Conservation (phyloP, 2,113 vertebrate genomes). For the Antechinus flavipes region DNA sequence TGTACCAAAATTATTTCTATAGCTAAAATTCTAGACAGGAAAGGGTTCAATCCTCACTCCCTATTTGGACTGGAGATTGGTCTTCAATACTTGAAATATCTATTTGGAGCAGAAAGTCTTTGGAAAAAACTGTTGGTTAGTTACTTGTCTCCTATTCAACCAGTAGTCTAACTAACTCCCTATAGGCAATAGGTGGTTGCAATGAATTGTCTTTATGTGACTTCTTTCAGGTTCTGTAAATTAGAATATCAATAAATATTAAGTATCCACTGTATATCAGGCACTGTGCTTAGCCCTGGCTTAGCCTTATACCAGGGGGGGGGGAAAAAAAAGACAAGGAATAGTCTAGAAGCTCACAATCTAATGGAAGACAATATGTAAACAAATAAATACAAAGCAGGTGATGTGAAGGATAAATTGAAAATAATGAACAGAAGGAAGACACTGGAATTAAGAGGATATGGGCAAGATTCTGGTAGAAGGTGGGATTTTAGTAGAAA, state of each 20-base stretch:
- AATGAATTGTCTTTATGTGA: background rate
- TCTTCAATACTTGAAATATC: background rate
- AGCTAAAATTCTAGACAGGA: background rate
- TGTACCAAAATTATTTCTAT: background rate
- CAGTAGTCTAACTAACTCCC: background rate
- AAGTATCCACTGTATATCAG: too few species aligned
- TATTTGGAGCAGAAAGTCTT: background rate
- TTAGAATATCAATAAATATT: background rate
- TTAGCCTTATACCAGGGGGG: too few species aligned
- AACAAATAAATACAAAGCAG: background rate
- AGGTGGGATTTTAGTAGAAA: background rate
- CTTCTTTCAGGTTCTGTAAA: background rate
- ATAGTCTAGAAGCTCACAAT: background rate
- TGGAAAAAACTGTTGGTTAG: background rate
- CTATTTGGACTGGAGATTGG: background rate
- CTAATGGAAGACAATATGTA: background rate
- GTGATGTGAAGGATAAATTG: background rate
- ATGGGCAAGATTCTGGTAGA: background rate
- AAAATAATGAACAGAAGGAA: background rate
- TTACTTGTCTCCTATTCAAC: background rate
- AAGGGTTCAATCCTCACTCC: background rate
- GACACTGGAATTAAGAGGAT: background rate
- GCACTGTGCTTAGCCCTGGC: background rate
- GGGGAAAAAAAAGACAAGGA: background rate
- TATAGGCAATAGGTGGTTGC: background rate